Evolutionary conservation across 2,797 vertebrate species (phyloP).

Genomic region (Pseudotriccus pelzelni): DNA sequence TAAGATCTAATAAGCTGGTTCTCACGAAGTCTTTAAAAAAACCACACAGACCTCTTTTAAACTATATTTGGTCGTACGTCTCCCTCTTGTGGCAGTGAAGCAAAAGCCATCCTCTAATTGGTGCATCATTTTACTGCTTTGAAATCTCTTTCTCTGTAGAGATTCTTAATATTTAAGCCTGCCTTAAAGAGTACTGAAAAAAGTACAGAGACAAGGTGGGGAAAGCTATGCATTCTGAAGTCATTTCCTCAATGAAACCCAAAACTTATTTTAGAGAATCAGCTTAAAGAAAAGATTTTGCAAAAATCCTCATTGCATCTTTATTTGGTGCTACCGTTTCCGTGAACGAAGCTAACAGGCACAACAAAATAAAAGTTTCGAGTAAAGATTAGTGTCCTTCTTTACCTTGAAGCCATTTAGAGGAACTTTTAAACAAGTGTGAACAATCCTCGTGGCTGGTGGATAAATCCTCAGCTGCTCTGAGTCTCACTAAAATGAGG

Average conservation of each 20-base stretch:
- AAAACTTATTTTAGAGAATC: background rate
- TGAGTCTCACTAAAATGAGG: background rate
- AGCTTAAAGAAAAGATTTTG: background rate
- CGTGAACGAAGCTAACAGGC: background rate
- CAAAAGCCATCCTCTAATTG: background rate
- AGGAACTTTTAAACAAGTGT: background rate
- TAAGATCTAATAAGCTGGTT: background rate
- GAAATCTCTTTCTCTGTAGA: background rate
- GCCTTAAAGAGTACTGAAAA: background rate
- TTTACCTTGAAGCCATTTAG: background rate
- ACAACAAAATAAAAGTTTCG: background rate
- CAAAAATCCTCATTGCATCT: background rate
- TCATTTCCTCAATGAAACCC: background rate
- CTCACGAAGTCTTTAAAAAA: background rate
- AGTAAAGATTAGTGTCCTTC: background rate
- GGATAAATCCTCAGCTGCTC: background rate
- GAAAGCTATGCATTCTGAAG: background rate
- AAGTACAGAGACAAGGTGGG: background rate
- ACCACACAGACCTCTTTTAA: background rate
- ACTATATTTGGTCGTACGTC: background rate
- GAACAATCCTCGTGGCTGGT: background rate
- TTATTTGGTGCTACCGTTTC: background rate
- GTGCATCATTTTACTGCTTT: background rate
- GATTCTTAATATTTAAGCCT: background rate
- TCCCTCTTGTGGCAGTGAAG: slow-evolving; percentile 43